Base-by-base conservation (phyloP, 2,797 vertebrate species). In the Smutsia temminckii region DNA sequence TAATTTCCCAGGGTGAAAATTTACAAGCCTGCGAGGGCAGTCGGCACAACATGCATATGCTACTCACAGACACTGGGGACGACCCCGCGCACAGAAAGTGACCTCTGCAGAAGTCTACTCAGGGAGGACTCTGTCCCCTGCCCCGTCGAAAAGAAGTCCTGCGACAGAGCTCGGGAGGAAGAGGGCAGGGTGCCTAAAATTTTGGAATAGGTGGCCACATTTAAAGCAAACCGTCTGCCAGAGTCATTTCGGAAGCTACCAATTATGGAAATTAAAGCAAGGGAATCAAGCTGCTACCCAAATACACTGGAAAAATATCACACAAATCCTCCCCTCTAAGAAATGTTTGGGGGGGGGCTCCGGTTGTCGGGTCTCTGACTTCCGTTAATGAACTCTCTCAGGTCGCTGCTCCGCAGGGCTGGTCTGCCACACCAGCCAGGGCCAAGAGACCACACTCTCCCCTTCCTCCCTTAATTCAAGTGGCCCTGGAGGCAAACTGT, bases 1-100 rank as follows among this genome's bases (percentile, higher is more conserved):
- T 98, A 98, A 98, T 98, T 98, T 98, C 98, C 98, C 98, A 98
- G 98, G 98, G 98, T 98, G 98, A 98, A 98, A 98, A 98, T 98
- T 98, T 97, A 98, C 98, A 97, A 98, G 98, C 97, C 96, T 96
- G 98, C 89, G 94, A 98, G 97, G 96, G 98, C 97, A 97, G 98
- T 97, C 98, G 96, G 98, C 97, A 96, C 96, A 96, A 96, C 97
- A 96, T 92, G 97, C 98, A 98, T 96, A 98, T 97, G 98, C 97
- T 97, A 68, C 97, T 97, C 96, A 84, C 97, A 97, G 97, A 98
- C 98, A 94, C 97, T 94, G 97, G 98, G 97, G 97, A 98, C 96
- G 95, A 95, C 87, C 94, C 77, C 89, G 68, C 92, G 90, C 94
- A 23, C 5, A 14, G 27, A 95, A 89, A 69, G 90, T 93, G 97